Evolutionary conservation across 2,888 invertebrate species (phyloP).

Genomic region (Ligdia adustata): DNA sequence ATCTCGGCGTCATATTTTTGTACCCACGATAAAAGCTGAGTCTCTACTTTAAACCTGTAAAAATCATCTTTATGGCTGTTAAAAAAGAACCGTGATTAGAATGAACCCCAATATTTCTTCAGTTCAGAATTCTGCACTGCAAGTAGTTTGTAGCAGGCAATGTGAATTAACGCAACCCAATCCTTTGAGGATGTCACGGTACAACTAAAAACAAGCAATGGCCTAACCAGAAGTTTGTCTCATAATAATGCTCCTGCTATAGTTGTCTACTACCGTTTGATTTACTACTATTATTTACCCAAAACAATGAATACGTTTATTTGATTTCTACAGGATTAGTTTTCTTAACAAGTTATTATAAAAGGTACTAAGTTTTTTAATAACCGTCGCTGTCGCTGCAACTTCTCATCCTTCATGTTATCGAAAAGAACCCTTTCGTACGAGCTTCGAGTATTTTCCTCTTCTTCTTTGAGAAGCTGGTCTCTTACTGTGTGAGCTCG

Average conservation of each 20-base stretch:
- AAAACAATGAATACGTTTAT: too few relatives aligned
- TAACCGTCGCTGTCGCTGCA: constrained; percentile 73
- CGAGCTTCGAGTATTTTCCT: constrained; percentile 60
- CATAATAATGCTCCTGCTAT: too few relatives aligned
- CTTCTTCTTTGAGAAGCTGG: constrained; percentile 73
- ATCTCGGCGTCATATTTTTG: constrained; percentile 85
- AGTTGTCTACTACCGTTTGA: too few relatives aligned
- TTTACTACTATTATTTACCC: too few relatives aligned
- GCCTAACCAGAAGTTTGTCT: too few relatives aligned
- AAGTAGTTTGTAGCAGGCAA: too few relatives aligned
- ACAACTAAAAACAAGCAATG: too few relatives aligned
- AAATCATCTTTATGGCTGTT: not conserved
- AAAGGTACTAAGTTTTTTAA: not conserved
- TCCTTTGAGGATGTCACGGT: too few relatives aligned
- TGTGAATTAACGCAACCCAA: too few relatives aligned
- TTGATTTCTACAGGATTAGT: too few relatives aligned
- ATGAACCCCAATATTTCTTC: not conserved
- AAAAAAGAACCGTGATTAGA: not conserved
- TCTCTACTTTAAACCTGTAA: constrained; percentile 81
- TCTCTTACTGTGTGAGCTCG: constrained; percentile 70
- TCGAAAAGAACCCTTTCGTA: constrained; percentile 68
- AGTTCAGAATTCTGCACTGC: not conserved
- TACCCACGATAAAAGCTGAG: constrained; percentile 82
- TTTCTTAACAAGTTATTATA: too few relatives aligned
- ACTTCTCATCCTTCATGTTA: constrained; percentile 79